Evolutionary conservation across 2,888 invertebrate species (phyloP).

Genomic region (Agelastica alni): DNA sequence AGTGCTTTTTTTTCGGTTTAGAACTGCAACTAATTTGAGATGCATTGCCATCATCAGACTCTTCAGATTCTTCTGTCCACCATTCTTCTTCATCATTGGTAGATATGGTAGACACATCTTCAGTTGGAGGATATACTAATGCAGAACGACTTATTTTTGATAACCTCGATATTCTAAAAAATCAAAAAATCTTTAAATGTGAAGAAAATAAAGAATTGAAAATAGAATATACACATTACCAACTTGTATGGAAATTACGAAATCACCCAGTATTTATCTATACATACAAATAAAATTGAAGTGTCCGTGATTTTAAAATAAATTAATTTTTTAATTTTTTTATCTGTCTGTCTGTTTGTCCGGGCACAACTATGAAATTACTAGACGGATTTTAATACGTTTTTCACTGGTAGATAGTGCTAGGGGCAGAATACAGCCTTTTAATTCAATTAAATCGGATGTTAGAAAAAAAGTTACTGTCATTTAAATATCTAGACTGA

Average conservation of each 20-base stretch:
- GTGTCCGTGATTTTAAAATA: no score
- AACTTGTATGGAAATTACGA: neutral
- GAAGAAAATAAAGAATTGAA: conserved; percentile 1
- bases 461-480: no score
- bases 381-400: no score
- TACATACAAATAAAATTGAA: no score
- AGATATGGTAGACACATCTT: conserved; percentile 20
- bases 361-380: no score
- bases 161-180: conserved; percentile 33
- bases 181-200: neutral
- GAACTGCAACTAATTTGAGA: conserved; percentile 45
- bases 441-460: no score
- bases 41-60: conserved; percentile 46
- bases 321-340: no score
- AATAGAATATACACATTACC: conserved; percentile 3
- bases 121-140: conserved; percentile 28
- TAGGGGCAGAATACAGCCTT: no score
- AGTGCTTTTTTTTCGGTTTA: conserved; percentile 45
- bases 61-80: conserved; percentile 54
- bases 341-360: no score
- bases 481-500: no score
- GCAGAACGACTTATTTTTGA: conserved; percentile 38
- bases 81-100: conserved; percentile 52
- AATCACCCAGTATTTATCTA: no score
- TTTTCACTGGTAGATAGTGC: no score